Evolutionary conservation across 2,797 vertebrate species (phyloP).

Genomic region (Crocodylus rhombifer): DNA sequence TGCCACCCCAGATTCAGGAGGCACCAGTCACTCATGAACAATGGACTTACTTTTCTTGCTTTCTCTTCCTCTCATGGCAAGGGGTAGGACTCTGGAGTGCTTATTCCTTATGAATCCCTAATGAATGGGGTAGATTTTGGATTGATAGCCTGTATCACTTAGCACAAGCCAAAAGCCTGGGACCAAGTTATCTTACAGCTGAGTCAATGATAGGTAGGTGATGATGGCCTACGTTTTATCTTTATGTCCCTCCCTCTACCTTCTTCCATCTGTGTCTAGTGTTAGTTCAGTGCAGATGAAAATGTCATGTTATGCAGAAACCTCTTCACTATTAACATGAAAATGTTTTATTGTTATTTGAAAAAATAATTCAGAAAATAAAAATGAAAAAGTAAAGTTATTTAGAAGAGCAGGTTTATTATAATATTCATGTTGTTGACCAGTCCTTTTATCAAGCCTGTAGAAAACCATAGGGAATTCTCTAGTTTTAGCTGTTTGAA

Average conservation of each 20-base stretch:
- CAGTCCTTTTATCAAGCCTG: background rate
- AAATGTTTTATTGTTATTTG: background rate
- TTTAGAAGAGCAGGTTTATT: conserved; percentile 20
- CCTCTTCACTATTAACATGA: background rate
- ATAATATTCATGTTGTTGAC: conserved; percentile 39
- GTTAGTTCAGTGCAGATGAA: background rate
- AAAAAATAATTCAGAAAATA: background rate
- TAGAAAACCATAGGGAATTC: conserved; percentile 9
- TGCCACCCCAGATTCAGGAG: background rate
- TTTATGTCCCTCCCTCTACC: background rate
- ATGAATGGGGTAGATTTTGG: background rate
- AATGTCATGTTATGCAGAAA: background rate
- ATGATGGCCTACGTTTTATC: background rate
- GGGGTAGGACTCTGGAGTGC: background rate
- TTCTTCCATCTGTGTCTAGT: background rate
- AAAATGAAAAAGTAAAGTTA: conserved; percentile 1
- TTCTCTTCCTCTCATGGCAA: no score
- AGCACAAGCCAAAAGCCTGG: background rate
- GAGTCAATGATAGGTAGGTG: background rate
- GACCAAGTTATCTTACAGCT: background rate
- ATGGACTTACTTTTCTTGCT: no score
- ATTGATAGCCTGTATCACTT: background rate
- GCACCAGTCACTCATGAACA: no score
- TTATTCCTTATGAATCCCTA: background rate
- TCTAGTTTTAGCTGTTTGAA: conserved; percentile 7